Percentiles rank a stretch among this genome's conserved stretches.
Evolutionary conservation across 2,113 vertebrate genomes (phyloP).

Genomic region (Thamnophis sirtalis): DNA sequence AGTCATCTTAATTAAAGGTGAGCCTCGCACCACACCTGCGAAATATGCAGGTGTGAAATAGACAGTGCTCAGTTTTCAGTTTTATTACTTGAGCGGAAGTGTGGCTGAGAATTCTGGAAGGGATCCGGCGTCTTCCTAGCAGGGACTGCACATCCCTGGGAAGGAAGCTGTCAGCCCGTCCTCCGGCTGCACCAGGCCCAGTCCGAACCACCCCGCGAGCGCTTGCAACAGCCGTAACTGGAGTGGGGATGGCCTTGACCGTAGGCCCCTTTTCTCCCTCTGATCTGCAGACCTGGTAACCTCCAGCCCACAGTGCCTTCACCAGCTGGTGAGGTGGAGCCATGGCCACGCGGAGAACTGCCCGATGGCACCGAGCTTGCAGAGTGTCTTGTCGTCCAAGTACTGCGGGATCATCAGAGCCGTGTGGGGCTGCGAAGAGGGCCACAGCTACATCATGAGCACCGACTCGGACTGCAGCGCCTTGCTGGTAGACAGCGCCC

Average conservation of each 20-base stretch:
- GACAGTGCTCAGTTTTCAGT: not conserved
- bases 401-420: constrained; percentile 80
- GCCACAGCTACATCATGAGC: constrained; percentile 86
- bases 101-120: not conserved
- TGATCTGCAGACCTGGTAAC: constrained; percentile 71
- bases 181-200: not conserved
- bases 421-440: constrained; percentile 82
- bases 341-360: constrained; percentile 82
- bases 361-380: constrained; percentile 75
- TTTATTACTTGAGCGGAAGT: not conserved
- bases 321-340: constrained; percentile 82
- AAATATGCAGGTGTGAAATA: not conserved
- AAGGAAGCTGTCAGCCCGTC: not conserved
- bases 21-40: not conserved
- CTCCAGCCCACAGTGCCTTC: constrained; percentile 81
- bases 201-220: not conserved
- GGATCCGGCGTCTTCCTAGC: not conserved
- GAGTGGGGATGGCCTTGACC: not conserved
- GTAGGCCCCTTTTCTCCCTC: not conserved
- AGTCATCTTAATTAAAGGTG: not conserved
- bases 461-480: constrained; percentile 64
- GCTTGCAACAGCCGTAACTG: not conserved
- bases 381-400: constrained; percentile 79
- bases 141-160: not conserved
- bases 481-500: constrained; percentile 38